A percentile compares a stretch with the other conserved stretches of the same genome.
Conservation (phyloP, 2,797 vertebrate genomes). For the Paratrypauchen microcephalus region DNA sequence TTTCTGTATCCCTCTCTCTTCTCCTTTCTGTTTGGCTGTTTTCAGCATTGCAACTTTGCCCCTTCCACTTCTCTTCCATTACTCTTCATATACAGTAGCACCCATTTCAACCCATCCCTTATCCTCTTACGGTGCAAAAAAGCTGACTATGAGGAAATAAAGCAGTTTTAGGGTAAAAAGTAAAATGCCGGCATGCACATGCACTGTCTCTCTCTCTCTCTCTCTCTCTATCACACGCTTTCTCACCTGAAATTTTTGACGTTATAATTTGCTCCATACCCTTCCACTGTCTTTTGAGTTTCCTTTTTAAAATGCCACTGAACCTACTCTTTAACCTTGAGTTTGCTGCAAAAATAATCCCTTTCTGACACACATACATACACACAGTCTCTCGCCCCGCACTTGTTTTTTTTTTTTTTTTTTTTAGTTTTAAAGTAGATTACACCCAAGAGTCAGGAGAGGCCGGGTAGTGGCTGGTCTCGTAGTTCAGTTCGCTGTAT, state of each 20-base stretch:
- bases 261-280: conserved; percentile 21
- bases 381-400: conserved; percentile 41
- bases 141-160: conserved; percentile 64
- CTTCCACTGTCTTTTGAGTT: conserved; percentile 36
- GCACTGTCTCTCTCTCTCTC: conserved; percentile 64
- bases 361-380: conserved; percentile 52
- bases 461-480: conserved; percentile 98
- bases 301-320: conserved; percentile 38
- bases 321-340: conserved; percentile 36
- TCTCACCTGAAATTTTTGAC: conserved; percentile 26
- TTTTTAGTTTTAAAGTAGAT: conserved; percentile 38
- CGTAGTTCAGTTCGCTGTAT: conserved; percentile 98
- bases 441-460: conserved; percentile 99
- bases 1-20: conserved; percentile 35
- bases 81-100: conserved; percentile 21
- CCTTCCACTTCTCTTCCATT: conserved; percentile 23
- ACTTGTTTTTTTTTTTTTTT: conserved; percentile 9
- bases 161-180: conserved; percentile 29
- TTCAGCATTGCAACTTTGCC: conserved; percentile 26
- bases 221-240: conserved; percentile 56
- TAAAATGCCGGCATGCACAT: conserved; percentile 73
- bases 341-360: conserved; percentile 65
- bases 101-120: conserved; percentile 30
- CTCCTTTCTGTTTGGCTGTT: conserved; percentile 15
- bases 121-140: conserved; percentile 55